Evolutionary conservation across 2,888 invertebrate species (phyloP), one percentile per base, ranked within the genome.

Genomic region (Tenthredo livida): DNA sequence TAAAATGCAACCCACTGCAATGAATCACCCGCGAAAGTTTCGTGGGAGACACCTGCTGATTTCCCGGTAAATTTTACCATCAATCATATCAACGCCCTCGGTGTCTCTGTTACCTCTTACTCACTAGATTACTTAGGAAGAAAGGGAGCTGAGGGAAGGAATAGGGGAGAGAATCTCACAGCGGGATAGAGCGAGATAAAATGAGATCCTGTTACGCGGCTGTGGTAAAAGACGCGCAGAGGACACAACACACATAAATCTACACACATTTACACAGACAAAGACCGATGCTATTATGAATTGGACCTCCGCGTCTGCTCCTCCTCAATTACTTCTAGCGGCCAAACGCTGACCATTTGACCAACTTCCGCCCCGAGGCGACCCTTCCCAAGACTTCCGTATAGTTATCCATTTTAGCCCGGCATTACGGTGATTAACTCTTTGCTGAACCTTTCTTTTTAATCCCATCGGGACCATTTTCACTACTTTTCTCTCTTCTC

Each of bases 31-130:
- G 87, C 88, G 88, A 87, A 87, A 87, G 88, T 87, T 88, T 89
- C 87, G 85, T 85, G 84, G 84, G 87, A 87, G 87, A 87, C 91
- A 90, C 90, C 91, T 91, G 91, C 90, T 90, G 90, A 91, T 91
- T 91, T 89, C 89, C 90, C 89, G 87, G 85, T 87, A 86, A 89
- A 87, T 88, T 88, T 88, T 85, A 86, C 86, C 89, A 90, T 91
- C 90, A 89, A 91, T 91, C 91, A 91, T 91, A 91, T 87, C 88
- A 87, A 87, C 87, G 85, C 83, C 86, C 85, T 86, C 85, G 83
- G 83, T 83, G 67, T 67, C 83, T 67, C 83, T 47, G 83, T 83
- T 83, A 83, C 83, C 83, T 83, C 83, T 67, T 47, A 83, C 83
- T 83, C 83, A 65, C 83, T 43, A 70, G 83, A 83, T 83, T 83